Evolutionary conservation across 2,797 vertebrate species (phyloP), one percentile per base, ranked within the genome.

Genomic region (Sarcoramphus papa): DNA sequence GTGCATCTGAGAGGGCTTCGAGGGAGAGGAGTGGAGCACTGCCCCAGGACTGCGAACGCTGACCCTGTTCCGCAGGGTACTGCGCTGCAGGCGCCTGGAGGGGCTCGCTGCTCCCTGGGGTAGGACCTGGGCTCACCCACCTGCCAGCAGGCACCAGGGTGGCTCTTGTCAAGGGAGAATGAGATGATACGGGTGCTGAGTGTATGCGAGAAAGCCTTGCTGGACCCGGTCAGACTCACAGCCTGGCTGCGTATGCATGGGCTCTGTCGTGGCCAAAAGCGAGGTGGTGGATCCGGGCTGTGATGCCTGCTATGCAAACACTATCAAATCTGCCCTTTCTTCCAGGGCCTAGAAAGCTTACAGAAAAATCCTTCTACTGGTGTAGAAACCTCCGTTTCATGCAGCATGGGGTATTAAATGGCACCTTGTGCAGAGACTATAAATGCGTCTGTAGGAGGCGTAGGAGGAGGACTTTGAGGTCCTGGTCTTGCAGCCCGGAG

Each of bases 11-110:
- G 53, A 31, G 28, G 57, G 45, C 68, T 92, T 64, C 0, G 1
- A 86, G 37, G 54, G 31, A 78, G 37, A 57, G 48, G 24, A 91
- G 40, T 3, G 1, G 33, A 40, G 24, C 1, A 4, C 37, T 69
- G 67, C 14, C 13, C 30, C 23, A 43, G 56, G 35, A 48, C 45
- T 3, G 3, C 0, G 0, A 56, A 37, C 0, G 1, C 45, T 2
- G 2, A n/a, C 31, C 22, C 45, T n/a, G 28, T 27, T 0, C 4
- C 4, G 0, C 43, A 27, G 83, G 23, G 27, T 20, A 28, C 91
- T 79, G 50, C 2, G 14, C 33, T 68, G 48, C 41, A n/a, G 53
- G 53, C 1, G 7, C 45, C 33, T 27, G 33, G 68, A 73, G 47
- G 48, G 62, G 21, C 31, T 89, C 6, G 2, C 27, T 68, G 65